Evolutionary conservation across 1,140 invertebrate species (phyloP), one percentile per base, ranked within the genome.

Genomic region (Teleopsis dalmanni): DNA sequence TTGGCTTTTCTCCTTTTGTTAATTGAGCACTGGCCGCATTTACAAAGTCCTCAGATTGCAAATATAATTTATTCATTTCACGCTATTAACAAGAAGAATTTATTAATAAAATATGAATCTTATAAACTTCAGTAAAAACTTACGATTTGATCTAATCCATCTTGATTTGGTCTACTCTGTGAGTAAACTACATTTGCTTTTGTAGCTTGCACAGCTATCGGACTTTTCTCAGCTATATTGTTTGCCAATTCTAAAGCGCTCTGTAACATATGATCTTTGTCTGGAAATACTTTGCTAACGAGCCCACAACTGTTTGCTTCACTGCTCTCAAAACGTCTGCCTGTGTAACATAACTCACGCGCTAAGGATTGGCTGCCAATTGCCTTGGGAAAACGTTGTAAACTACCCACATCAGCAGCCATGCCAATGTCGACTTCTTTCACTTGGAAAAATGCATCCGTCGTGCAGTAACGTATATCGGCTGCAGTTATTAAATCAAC

Each of bases 321-420:
- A 49, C 80, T 70, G 2, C 91, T 76, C 49, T 72, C 64, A 49
- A 98, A 78, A 66, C 89, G 92, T 37, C 94, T 74, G 1, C 80
- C 91, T 2, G 94, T 96, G 55, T 81, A 94, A 49, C 83, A 84
- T 7, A 98, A 73, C 70, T 99, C 95, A 34, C 91, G 76, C 0
- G 81, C 84, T 37, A 92, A 74, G 62, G 92, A 95, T 34, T 88
- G 81, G 62, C 82, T 95, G 8, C 92, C 92, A 37, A 96, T 78
- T 3, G 93, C 79, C 76, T 91, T 95, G 13, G 93, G 94, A 25
- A 99, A 72, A 56, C 95, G 80, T 73, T 98, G 95, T 23, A 99
- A 73, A 3, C 87, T 85, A 21, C 95, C 95, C 29, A 98, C 85
- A 78, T 99, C 95, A 41, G 95, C 92, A 40, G 94, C 90, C 71